phyloP scores from a whole-genome alignment of 2,113 vertebrate genomes.

The Psophia crepitans region DNA sequence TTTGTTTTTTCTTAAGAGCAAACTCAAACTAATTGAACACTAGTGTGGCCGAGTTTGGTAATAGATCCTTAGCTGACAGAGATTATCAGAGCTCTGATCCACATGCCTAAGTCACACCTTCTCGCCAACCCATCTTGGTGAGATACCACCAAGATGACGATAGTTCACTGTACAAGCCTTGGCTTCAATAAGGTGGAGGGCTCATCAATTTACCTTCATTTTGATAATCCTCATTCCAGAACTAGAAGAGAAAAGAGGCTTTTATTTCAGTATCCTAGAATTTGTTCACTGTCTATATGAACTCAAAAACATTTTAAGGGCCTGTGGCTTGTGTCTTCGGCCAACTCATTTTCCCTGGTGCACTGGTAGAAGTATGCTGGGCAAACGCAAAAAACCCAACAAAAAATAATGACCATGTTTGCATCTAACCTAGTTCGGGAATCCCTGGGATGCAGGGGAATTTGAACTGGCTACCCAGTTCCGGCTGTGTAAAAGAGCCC shows the following conservation, averaged over 20 bases:
- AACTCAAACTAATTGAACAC: not conserved
- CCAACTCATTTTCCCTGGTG: not conserved
- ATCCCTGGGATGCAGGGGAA: not conserved
- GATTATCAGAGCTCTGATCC: not conserved
- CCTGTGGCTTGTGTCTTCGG: not conserved
- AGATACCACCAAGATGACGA: not conserved
- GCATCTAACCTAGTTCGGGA: slow-evolving; percentile 7
- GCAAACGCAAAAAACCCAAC: not conserved
- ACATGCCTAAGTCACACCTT: not conserved
- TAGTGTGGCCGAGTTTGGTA: not conserved
- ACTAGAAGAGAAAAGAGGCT: not conserved
- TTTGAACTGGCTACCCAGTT: not conserved
- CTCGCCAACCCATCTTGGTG: not conserved
- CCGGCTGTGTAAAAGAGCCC: not conserved
- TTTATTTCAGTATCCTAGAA: not conserved
- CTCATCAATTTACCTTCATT: not conserved
- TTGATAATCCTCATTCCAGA: not conserved
- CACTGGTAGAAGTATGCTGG: not conserved
- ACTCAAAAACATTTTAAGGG: not conserved
- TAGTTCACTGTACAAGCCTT: not conserved
- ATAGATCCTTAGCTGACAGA: not conserved
- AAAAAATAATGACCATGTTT: not conserved
- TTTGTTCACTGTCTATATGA: not conserved
- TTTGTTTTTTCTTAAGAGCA: not conserved
- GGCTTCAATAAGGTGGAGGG: not conserved